Evolutionary conservation across 2,113 vertebrate genomes (phyloP).

Genomic region (Tragelaphus buxtoni): DNA sequence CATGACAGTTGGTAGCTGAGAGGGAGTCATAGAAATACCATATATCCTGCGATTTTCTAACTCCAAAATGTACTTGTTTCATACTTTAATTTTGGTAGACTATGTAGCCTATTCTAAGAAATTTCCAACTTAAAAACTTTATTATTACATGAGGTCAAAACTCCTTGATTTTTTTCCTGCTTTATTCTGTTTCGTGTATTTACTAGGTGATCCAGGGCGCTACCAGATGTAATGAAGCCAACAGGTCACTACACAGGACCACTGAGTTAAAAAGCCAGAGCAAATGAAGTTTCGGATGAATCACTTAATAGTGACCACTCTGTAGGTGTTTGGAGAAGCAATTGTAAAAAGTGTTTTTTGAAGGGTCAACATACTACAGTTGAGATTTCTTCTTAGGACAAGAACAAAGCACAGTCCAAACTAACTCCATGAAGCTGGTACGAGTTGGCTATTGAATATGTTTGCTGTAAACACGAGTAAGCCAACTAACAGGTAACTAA

Average conservation of each 20-base stretch:
- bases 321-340: neutral
- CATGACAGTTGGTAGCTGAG: neutral
- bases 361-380: neutral
- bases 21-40: neutral
- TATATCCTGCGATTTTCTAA: slow-evolving; percentile 16
- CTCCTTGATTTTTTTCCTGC: neutral
- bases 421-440: neutral
- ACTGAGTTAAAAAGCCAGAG: neutral
- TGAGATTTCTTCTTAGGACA: neutral
- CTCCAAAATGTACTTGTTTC: neutral
- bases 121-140: slow-evolving; percentile 35
- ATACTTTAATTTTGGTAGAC: neutral
- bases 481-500: neutral
- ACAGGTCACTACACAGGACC: neutral
- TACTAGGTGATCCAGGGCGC: neutral
- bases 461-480: neutral
- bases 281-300: neutral
- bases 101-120: neutral
- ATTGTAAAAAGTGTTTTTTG: neutral
- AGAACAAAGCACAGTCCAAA: neutral
- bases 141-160: slow-evolving; percentile 22
- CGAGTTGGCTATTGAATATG: neutral
- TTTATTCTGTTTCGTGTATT: neutral
- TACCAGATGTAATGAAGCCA: neutral
- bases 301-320: neutral